Base-by-base conservation (phyloP, 2,113 vertebrate genomes). In the Eulacestoma nigropectus region DNA sequence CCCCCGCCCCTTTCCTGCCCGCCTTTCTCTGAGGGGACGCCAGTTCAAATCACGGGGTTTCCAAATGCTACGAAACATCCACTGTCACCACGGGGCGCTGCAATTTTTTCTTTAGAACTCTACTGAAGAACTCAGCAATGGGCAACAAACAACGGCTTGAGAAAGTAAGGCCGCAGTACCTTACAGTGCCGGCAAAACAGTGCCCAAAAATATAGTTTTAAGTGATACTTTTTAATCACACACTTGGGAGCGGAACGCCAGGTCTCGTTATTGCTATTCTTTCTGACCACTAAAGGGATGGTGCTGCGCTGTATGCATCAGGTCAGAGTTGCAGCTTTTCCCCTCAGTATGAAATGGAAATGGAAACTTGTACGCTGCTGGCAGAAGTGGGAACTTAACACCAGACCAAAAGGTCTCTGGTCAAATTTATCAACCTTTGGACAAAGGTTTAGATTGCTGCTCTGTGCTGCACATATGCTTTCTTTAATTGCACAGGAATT, bases 1-100 rank as follows among this genome's bases (percentile, higher is more conserved):
- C 3, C 4, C 1, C 42, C 1, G 2, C 12, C 1, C 2, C 3
- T 2, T 4, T 8, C 5, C 7, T 3, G 5, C 7, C 13, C 7
- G 2, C 7, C 1, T 23, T 29, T 8, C 5, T 8, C 1, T 10
- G 14, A 29, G 37, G 52, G 6, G 12, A 3, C 2, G 3, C 1
- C 7, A 1, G 7, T 8, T n/a, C 22, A 14, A 2, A 5, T 4
- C 5, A 3, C 17, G 18, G 10, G 6, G 2, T 6, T 32, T 53
- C 16, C 19, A 14, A 53, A 15, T 4, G 20, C 30, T 26, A 2
- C 33, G 14, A 21, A 22, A 7, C 6, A 6, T 3, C 2, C 26
- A 2, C n/a, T 3, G 15, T 3, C 55, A 30, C 37, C 16, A 1
- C 9, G 2, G 11, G 2, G 13, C 25, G 12, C 2, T 15, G 41